Conservation (phyloP, 2,797 vertebrate genomes). For the Todus mexicanus region DNA sequence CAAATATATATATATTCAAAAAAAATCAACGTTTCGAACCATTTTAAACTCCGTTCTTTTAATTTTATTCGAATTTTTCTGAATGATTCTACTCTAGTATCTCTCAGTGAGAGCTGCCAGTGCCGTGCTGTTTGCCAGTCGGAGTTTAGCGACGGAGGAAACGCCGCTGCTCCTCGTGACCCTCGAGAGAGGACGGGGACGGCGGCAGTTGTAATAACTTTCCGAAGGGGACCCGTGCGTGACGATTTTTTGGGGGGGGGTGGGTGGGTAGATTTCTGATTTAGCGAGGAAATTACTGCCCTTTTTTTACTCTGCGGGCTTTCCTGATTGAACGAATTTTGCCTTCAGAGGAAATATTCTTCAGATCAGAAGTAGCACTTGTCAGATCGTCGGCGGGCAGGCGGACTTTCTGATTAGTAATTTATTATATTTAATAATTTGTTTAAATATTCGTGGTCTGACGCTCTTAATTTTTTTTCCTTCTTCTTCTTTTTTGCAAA, state of each 20-base stretch:
- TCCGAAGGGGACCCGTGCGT: background rate
- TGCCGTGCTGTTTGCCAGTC: background rate
- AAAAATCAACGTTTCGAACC: accelerated
- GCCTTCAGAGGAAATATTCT: background rate
- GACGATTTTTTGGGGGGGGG: background rate
- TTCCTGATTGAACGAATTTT: background rate
- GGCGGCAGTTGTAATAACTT: background rate
- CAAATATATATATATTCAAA: background rate
- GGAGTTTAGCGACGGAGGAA: background rate
- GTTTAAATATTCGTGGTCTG: background rate
- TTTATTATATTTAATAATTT: conserved; percentile 64
- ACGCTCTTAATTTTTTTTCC: background rate
- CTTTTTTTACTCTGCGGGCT: background rate
- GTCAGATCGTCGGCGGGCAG: background rate
- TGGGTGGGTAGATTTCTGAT: no score
- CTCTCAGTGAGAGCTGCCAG: conserved; percentile 56
- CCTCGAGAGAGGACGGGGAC: background rate
- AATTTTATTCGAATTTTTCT: no score
- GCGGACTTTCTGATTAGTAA: conserved; percentile 15
- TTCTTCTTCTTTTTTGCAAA: background rate
- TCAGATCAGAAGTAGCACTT: background rate
- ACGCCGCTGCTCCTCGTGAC: background rate
- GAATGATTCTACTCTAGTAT: background rate
- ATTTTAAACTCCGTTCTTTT: background rate
- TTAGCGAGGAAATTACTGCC: background rate